Evolutionary conservation across 2,888 invertebrate species (phyloP), one percentile per base, ranked within the genome.

Genomic region (Acanthoscelides obtectus): DNA sequence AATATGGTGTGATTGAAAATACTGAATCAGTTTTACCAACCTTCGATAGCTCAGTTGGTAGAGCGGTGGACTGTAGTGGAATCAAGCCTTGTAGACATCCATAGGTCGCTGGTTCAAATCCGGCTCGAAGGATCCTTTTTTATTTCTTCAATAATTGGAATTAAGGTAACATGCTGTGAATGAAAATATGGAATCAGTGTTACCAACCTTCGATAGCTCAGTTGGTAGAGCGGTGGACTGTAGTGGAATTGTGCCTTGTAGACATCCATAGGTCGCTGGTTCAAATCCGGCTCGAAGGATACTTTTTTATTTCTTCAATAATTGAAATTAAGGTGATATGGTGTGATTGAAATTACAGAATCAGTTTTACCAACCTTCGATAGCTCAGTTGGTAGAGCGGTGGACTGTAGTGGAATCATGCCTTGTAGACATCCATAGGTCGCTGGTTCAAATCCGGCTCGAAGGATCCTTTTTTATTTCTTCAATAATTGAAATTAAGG

Each of bases 181-280:
- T 45, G 17, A 45, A 17, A 45, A 45, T 12, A 45, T 12, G 8
- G 17, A 17, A 45, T 12, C 45, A 6, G 12, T 45, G n/a, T n/a
- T 45, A 1, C 17, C 69, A 66, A 20, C 82, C 81, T 82, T 82
- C 81, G 82, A 81, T 82, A 82, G 82, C 82, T 82, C 81, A 81
- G 82, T 81, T 81, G 81, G 81, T 81, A 81, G 81, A 81, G 81
- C 81, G 81, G 81, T 81, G 80, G 81, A 81, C 81, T 81, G 81
- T 81, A 77, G 78, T 73, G 73, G 76, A 12, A 45, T 12, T 17
- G 17, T 45, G 17, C 45, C 17, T 67, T 66, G 69, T 72, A 69
- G 76, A 75, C 65, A 89, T 89, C 89, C 89, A 89, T 89, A 89
- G 89, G 89, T 81, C 80, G 80, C 80, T 81, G 81, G 80, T 81